Evolutionary conservation across 1,140 invertebrate genomes (phyloP).

Genomic region (Tetraneura akinire): DNA sequence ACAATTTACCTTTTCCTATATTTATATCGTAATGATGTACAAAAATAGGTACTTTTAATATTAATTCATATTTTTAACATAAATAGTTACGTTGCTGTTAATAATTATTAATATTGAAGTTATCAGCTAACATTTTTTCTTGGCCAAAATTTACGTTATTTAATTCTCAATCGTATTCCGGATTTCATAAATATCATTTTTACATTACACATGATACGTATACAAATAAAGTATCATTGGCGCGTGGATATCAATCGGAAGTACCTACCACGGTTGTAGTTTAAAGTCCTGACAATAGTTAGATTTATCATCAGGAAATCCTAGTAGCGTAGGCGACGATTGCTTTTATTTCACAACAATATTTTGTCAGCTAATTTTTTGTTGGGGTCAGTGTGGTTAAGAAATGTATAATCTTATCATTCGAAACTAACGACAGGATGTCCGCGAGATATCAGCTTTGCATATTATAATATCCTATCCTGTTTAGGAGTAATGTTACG

Average conservation of each 20-base stretch:
- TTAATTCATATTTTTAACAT: too few relatives aligned
- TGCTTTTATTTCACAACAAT: not conserved
- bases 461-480: constrained; percentile 9
- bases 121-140: too few relatives aligned
- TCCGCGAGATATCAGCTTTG: constrained; percentile 30
- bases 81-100: too few relatives aligned
- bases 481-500: not conserved
- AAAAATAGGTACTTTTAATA: too few relatives aligned
- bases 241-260: constrained; percentile 37
- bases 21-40: too few relatives aligned
- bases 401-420: constrained; percentile 38
- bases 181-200: not conserved
- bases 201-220: not conserved
- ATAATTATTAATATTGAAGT: too few relatives aligned
- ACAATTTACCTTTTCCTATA: too few relatives aligned
- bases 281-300: not conserved
- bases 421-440: constrained; percentile 2
- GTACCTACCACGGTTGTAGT: not conserved
- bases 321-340: constrained; percentile 18
- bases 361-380: constrained; percentile 5
- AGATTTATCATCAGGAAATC: constrained; percentile 47
- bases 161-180: too few relatives aligned
- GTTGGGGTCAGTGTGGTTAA: not conserved
- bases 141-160: too few relatives aligned
- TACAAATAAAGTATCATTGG: constrained; percentile 10